Conservation (phyloP, 2,797 vertebrate species). For the Catostomus latipinnis region DNA sequence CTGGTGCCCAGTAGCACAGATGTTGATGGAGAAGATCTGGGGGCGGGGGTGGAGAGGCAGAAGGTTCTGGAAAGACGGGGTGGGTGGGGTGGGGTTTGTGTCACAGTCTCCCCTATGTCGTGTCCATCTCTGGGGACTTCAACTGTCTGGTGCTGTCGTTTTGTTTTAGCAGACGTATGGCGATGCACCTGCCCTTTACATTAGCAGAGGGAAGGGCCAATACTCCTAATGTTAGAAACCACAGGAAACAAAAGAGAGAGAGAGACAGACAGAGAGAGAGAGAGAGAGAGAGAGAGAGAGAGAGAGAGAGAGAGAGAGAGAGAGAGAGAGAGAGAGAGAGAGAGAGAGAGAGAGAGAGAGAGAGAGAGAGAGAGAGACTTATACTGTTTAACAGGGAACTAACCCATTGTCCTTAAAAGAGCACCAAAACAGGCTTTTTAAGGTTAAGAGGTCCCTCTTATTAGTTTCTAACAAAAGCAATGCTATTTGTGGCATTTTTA, state of each 20-base stretch:
- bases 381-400: too few relatives aligned
- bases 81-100: conserved; percentile 3
- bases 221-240: background rate
- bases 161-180: conserved; percentile 64
- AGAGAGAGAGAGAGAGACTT: too few relatives aligned
- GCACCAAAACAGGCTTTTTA: background rate
- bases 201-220: conserved; percentile 19
- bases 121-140: conserved; percentile 55
- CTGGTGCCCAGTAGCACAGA: conserved; percentile 59
- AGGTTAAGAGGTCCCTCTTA: background rate
- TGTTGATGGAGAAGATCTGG: conserved; percentile 43
- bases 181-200: conserved; percentile 70
- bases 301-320: background rate
- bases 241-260: background rate
- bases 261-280: background rate
- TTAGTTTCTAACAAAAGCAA: background rate
- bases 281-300: background rate
- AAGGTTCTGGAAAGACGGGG: conserved; percentile 45
- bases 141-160: conserved; percentile 58
- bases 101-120: conserved; percentile 34
- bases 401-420: too few relatives aligned
- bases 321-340: too few relatives aligned
- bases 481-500: background rate
- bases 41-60: conserved; percentile 19
- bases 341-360: too few relatives aligned